Evolutionary conservation across 2,888 invertebrate genomes (phyloP).

Genomic region (Tortricodes alternella): DNA sequence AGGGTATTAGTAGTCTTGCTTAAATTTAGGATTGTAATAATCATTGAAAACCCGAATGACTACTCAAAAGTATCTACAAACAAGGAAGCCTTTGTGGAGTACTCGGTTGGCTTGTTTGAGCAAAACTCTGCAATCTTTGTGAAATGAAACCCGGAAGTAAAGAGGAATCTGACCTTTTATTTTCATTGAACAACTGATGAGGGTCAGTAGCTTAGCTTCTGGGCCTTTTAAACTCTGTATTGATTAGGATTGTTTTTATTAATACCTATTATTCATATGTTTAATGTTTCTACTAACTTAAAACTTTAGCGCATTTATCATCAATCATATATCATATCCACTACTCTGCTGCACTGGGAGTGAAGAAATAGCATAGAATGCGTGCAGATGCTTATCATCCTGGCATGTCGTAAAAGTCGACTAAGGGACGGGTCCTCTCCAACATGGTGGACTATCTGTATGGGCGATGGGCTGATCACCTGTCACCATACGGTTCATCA

Average conservation of each 20-base stretch:
- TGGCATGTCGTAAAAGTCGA: too few relatives aligned
- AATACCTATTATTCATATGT: background rate
- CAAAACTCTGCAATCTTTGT: background rate
- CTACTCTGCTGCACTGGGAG: too few relatives aligned
- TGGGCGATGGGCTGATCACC: too few relatives aligned
- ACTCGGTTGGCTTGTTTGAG: conserved; percentile 7
- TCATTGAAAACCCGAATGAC: conserved; percentile 19
- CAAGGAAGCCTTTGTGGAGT: conserved; percentile 18
- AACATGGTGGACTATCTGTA: too few relatives aligned
- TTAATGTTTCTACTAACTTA: background rate
- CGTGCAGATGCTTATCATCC: too few relatives aligned
- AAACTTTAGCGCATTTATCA: too few relatives aligned
- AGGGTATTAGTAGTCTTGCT: background rate
- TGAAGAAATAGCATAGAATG: too few relatives aligned
- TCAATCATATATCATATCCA: too few relatives aligned
- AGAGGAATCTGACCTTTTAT: conserved; percentile 16
- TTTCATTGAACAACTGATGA: conserved; percentile 12
- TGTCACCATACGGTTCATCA: too few relatives aligned
- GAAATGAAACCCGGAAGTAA: conserved; percentile 6
- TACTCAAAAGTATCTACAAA: conserved; percentile 19
- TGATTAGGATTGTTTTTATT: background rate
- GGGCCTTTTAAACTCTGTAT: background rate
- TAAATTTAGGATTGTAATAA: conserved; percentile 17
- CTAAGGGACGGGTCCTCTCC: too few relatives aligned
- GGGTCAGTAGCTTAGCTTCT: conserved; percentile 3